phyloP scores from a whole-genome alignment of 2,797 vertebrate genomes.

The Siniperca undulata region DNA sequence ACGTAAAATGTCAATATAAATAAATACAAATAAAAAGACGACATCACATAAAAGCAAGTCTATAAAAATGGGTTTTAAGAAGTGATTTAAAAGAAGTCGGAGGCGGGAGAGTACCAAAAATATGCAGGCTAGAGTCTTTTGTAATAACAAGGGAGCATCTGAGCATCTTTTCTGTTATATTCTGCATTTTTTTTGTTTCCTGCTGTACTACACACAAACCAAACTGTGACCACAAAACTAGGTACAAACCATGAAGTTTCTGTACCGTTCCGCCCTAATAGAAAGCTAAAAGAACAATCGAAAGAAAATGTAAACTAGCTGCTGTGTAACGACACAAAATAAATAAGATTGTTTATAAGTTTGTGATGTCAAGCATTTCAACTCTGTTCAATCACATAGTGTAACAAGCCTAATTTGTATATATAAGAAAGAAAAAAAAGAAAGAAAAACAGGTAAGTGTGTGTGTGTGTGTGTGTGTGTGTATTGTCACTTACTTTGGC shows the following conservation, averaged over 20 bases:
- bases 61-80: too few species aligned
- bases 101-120: background rate
- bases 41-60: too few species aligned
- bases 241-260: background rate
- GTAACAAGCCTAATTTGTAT: background rate
- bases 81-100: too few species aligned
- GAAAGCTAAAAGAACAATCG: background rate
- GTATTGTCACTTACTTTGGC: slow-evolving; percentile 93
- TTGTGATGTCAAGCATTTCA: background rate
- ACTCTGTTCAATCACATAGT: too few species aligned
- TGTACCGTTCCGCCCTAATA: background rate
- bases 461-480: too few species aligned
- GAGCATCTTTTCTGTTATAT: background rate
- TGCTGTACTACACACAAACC: background rate
- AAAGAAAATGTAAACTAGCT: background rate
- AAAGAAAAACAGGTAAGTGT: background rate
- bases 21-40: too few species aligned
- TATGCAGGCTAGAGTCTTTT: background rate
- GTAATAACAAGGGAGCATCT: background rate
- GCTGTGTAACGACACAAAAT: background rate
- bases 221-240: background rate
- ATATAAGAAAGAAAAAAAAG: background rate
- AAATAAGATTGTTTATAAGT: too few species aligned
- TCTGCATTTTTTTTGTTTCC: background rate
- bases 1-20: too few species aligned